Base-by-base conservation (phyloP, 2,797 vertebrate species). In the Anabacerthia variegaticeps region DNA sequence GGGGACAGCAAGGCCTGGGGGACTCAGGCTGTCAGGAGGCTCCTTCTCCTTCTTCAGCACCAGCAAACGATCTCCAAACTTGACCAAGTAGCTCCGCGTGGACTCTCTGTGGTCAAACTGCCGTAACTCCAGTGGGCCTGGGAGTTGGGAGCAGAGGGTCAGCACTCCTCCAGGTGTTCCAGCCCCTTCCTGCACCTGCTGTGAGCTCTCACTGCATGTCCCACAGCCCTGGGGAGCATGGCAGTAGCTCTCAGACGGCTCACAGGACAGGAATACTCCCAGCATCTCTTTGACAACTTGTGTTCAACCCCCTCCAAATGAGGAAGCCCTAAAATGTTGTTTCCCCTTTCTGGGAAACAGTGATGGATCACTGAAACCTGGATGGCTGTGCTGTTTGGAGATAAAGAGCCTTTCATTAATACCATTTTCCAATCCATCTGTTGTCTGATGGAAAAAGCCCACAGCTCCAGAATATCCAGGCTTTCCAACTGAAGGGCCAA, bases 31-130 rank as follows among this genome's bases (percentile, higher is more conserved):
- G 10, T 89, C 92, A 1, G 96, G 95, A 5, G 97, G 96, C 63
- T 98, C 98, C 95, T 98, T 98, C 95, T 98, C 98, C 96, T 98
- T 98, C 95, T 98, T 98, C 79, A 99, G 97, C 67, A 98, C 98
- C 21, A 99, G 89, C 41, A 95, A 92, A 22, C 5, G 97, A 52
- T 63, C 95, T 28, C 97, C 97, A 84, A 96, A 95, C 69, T 21
- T 96, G 85, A 99, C 2, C 9, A 87, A 96, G 68, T 98, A 98
- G 19, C 98, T 98, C 5, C 82, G 95, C 39, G 97, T 96, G 39
- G 97, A 96, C 43, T 96, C 97, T 22, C 97, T 93, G 0, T 97
- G 98, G 54, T 92, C 97, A 90, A 98, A 98, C 92, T 98, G 98
- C 51, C 94, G 95, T 16, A 98, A 66, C 71, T 95, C 80, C 55